A percentile compares a stretch with the other conserved stretches of the same genome.
phyloP scores from a whole-genome alignment of 2,113 vertebrate genomes.

The Condylura cristata region DNA sequence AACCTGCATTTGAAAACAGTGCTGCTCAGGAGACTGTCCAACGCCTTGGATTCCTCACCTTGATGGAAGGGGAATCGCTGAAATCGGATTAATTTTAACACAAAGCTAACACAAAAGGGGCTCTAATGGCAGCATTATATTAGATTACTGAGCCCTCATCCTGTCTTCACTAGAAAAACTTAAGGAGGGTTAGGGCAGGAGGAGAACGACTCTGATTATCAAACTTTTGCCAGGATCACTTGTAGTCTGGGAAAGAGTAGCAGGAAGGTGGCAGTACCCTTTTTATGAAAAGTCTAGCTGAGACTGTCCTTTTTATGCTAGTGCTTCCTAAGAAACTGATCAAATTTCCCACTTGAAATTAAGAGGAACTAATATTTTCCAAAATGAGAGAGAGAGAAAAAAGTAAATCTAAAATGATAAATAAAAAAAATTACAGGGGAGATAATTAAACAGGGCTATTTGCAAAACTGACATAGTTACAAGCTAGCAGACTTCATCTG shows the following conservation, averaged over 20 bases:
- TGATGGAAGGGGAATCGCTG: neutral
- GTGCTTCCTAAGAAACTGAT: neutral
- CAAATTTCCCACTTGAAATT: neutral
- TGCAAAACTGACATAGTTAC: neutral
- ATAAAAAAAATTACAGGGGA: neutral
- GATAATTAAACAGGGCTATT: neutral
- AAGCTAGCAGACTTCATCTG: neutral
- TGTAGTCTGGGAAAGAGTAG: neutral
- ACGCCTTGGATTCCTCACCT: neutral
- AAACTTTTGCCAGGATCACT: neutral
- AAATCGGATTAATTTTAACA: neutral
- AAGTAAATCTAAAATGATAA: neutral
- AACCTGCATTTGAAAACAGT: neutral
- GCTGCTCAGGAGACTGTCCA: neutral
- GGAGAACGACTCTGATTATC: neutral
- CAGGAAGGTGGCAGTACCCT: neutral
- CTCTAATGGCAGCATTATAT: neutral
- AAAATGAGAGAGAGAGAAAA: neutral
- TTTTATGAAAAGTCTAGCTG: neutral
- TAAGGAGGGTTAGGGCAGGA: neutral
- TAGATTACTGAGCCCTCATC: neutral
- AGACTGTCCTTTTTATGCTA: neutral
- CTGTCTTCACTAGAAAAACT: neutral
- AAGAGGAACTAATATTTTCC: neutral
- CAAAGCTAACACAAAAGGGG: neutral